phyloP scores from a whole-genome alignment of 2,888 invertebrate species.

The Cosmia trapezina region DNA sequence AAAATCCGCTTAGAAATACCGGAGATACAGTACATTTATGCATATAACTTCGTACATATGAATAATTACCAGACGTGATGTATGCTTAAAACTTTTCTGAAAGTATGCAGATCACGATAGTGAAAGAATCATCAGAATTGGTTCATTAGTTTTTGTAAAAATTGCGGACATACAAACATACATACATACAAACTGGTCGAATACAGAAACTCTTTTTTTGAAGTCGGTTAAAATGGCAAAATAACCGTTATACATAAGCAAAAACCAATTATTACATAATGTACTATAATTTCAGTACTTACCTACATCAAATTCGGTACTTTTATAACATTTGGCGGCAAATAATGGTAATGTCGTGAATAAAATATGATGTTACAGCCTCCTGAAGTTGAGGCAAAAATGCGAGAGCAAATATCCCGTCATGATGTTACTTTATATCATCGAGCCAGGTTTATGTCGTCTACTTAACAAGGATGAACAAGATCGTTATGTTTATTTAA shows the following conservation, averaged over 20 bases:
- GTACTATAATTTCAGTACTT: constrained; percentile 4
- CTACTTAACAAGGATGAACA: constrained; percentile 36
- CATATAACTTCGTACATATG: no score
- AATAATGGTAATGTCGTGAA: constrained; percentile 45
- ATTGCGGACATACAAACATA: no score
- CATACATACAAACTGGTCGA: no score
- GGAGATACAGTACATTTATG: no score
- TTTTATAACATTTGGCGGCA: constrained; percentile 35
- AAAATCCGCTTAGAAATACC: no score
- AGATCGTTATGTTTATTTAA: constrained; percentile 34
- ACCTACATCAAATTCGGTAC: constrained; percentile 21
- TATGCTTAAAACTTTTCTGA: no score
- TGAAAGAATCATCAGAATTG: no score
- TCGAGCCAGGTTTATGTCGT: constrained; percentile 44
- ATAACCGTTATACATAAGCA: neutral
- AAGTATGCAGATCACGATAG: no score
- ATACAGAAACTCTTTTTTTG: no score
- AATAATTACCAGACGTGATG: no score
- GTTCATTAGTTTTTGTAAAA: no score
- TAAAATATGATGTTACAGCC: constrained; percentile 42
- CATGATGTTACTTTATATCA: constrained; percentile 44
- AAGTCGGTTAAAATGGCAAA: no score
- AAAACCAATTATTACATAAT: neutral
- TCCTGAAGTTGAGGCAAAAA: constrained; percentile 33
- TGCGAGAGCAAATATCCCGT: constrained; percentile 46